A percentile compares a stretch with the other conserved stretches of the same genome.
phyloP scores from a whole-genome alignment of 2,888 invertebrate species.

The Scrobipalpa costella region DNA sequence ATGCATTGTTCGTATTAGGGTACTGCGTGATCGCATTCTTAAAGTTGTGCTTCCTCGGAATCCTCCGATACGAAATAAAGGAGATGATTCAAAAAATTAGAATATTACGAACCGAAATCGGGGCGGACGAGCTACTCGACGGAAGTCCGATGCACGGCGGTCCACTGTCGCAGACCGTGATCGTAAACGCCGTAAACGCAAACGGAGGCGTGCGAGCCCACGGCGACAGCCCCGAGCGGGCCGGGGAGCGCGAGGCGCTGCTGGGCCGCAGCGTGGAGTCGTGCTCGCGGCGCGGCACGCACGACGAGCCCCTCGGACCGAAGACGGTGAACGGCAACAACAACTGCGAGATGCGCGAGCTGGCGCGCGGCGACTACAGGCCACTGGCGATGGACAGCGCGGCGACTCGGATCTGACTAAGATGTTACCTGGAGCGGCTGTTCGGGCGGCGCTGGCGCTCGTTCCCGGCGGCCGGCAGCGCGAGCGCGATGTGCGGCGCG shows the following conservation, averaged over 20 bases:
- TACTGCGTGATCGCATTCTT: slow-evolving; percentile 94
- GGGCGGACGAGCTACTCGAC: slow-evolving; percentile 74
- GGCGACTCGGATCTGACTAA: slow-evolving; percentile 86
- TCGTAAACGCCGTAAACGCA: slow-evolving; percentile 77
- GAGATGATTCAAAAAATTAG: slow-evolving; percentile 96
- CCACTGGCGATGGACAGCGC: slow-evolving; percentile 77
- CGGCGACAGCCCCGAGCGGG: slow-evolving; percentile 76
- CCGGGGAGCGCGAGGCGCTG: slow-evolving; percentile 82
- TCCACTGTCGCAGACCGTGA: slow-evolving; percentile 72
- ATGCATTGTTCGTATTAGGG: slow-evolving; percentile 89
- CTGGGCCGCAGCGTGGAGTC: slow-evolving; percentile 76
- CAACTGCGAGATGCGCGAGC: slow-evolving; percentile 89
- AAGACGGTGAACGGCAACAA: slow-evolving; percentile 87
- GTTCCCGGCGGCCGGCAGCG: slow-evolving; percentile 68
- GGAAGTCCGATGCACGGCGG: slow-evolving; percentile 74
- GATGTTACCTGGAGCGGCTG: slow-evolving; percentile 87
- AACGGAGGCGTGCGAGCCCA: slow-evolving; percentile 82
- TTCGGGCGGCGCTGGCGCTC: slow-evolving; percentile 83
- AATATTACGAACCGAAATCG: slow-evolving; percentile 86
- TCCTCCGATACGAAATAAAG: slow-evolving; percentile 91
- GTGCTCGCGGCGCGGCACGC: slow-evolving; percentile 67
- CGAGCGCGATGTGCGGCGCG: slow-evolving; percentile 55
- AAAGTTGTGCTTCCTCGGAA: slow-evolving; percentile 93
- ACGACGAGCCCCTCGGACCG: slow-evolving; percentile 77
- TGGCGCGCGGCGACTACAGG: slow-evolving; percentile 79